Conservation (phyloP, 2,797 vertebrate species). For the Xenops minutus region DNA sequence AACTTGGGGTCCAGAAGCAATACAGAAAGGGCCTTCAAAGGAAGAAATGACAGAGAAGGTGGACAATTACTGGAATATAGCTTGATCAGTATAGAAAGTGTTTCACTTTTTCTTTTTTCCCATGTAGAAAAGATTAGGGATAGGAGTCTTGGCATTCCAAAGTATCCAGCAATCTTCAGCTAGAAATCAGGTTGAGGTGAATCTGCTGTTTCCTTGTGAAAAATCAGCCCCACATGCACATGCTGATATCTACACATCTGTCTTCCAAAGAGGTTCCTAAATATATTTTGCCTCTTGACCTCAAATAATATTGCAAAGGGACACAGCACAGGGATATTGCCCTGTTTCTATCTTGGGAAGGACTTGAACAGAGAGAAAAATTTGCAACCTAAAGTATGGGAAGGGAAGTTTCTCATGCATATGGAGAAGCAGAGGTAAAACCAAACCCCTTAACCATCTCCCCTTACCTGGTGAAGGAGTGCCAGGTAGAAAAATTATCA, state of each 20-base stretch:
- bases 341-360: background rate
- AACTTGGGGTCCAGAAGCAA: background rate
- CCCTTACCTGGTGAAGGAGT: background rate
- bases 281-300: background rate
- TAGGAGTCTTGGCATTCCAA: background rate
- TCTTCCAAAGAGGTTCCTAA: fast-evolving
- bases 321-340: background rate
- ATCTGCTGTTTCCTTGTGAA: background rate
- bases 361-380: background rate
- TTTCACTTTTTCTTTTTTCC: background rate
- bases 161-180: background rate
- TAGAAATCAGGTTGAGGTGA: background rate
- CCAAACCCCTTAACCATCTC: background rate
- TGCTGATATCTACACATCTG: background rate
- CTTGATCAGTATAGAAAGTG: background rate
- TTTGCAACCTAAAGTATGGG: background rate
- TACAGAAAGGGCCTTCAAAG: background rate
- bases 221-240: background rate
- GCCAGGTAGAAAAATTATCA: background rate
- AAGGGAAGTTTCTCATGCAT: background rate
- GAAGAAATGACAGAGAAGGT: background rate
- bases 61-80: background rate
- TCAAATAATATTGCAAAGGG: background rate
- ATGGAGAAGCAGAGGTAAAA: background rate
- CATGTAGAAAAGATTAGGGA: background rate